Evolutionary conservation across 2,888 invertebrate genomes (phyloP), one percentile per base, ranked within the genome.

Genomic region (Macaria liturata): DNA sequence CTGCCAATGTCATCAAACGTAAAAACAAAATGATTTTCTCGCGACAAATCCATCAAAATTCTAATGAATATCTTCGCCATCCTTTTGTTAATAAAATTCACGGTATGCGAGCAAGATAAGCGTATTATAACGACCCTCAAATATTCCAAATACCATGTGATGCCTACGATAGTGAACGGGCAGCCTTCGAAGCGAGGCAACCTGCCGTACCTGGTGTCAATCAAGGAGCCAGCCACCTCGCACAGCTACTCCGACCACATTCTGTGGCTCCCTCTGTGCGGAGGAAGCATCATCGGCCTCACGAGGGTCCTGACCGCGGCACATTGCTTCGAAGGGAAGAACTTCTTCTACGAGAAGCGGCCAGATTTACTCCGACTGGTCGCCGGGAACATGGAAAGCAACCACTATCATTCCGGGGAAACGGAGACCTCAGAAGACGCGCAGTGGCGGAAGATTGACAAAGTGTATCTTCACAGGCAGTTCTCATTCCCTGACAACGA

Each of bases 291-390:
- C 3, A 83, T 89, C 7, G 53, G 69, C 4, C n/a, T 49, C 0
- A 4, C 3, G 0, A 76, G 67, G 20, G 80, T 88, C 0, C 49
- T 88, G 0, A 80, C 88, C 1, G 88, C 88, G 0, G 88, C 87
- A 0, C 88, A 89, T 46, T 88, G 88, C 65, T 89, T 89, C 61
- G 88, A 88, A 69, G 56, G 46, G 0, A 62, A 78, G 5, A n/a
- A 75, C 9, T 86, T 80, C 61, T 76, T 60, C 47, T 83, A 75
- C 59, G 54, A 58, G 0, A 70, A 63, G 37, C 50, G 77, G 6
- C 76, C 78, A 0, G 32, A 62, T 0, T 0, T 54, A 0, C 65
- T 87, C 0, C 72, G 84, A 1, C 54, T 78, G 0, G 82, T 85
- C 0, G 86, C 86, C 0, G 88, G 88, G 0, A 73, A 65, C 32